Evolutionary conservation across 2,113 vertebrate genomes (phyloP).

Genomic region (Lepus americanus): DNA sequence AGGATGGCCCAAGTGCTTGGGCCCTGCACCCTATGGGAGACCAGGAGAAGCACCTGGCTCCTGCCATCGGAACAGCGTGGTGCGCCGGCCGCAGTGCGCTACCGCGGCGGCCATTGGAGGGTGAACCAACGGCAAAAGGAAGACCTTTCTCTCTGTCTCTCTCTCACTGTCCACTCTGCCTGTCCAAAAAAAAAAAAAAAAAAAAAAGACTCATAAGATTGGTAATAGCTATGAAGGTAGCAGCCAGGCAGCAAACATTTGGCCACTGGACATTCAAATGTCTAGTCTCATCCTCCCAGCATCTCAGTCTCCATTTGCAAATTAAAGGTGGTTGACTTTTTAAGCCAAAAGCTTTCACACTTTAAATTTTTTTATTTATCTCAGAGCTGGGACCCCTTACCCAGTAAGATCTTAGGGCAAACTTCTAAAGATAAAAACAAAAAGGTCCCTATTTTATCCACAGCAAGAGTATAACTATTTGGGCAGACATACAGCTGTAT

Average conservation of each 20-base stretch:
- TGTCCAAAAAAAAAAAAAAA: too few relatives aligned
- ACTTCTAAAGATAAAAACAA: background rate
- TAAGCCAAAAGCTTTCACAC: background rate
- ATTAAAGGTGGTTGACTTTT: slow-evolving; percentile 28
- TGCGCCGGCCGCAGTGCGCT: too few relatives aligned
- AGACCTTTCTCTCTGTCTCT: too few relatives aligned
- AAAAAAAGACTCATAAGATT: background rate
- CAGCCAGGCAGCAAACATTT: background rate
- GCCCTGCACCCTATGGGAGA: too few relatives aligned
- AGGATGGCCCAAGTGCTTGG: too few relatives aligned
- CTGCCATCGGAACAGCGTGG: too few relatives aligned
- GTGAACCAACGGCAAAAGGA: too few relatives aligned
- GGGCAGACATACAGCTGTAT: too few relatives aligned
- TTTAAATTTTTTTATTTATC: background rate
- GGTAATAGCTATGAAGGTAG: background rate
- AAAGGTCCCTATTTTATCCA: background rate
- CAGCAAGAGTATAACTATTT: background rate
- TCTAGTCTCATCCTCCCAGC: background rate
- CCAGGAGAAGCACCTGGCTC: too few relatives aligned
- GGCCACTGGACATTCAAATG: background rate
- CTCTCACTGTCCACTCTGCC: too few relatives aligned
- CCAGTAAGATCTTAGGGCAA: background rate
- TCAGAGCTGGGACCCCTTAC: background rate
- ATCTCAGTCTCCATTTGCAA: slow-evolving; percentile 30
- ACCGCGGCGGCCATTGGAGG: too few relatives aligned